These are phyloP conservation scores for Oncopeltus fasciatus DNA, from an alignment of 1,140 invertebrate species.

Conservation along the genomic window DNA sequence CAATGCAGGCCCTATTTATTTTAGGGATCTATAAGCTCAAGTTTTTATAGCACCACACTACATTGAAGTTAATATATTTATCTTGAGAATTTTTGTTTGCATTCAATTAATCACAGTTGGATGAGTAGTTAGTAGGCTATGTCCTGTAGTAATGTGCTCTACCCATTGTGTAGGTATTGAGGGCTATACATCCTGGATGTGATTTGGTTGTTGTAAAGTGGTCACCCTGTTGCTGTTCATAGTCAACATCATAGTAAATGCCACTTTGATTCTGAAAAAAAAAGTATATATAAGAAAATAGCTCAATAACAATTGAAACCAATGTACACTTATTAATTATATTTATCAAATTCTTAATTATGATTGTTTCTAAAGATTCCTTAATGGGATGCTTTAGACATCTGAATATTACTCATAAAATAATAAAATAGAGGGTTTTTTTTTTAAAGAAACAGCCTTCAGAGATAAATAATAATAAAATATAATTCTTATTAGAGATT, in stretches of 20 bases:
- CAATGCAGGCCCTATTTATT: background rate
- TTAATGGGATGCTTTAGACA: too few relatives aligned
- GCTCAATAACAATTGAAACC: too few relatives aligned
- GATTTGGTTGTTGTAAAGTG: constrained; percentile 32
- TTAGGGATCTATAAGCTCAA: background rate
- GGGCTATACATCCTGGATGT: constrained; percentile 41
- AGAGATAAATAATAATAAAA: too few relatives aligned
- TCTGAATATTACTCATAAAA: too few relatives aligned
- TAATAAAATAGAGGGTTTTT: too few relatives aligned
- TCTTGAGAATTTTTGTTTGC: background rate
- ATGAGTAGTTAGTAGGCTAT: background rate
- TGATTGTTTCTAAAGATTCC: background rate
- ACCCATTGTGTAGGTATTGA: constrained; percentile 45
- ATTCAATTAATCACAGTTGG: background rate
- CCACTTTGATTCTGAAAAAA: constrained; percentile 58
- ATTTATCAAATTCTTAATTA: background rate
- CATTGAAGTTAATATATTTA: background rate
- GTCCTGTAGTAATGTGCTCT: constrained; percentile 25
- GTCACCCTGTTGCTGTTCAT: constrained; percentile 50
- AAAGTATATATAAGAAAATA: too few relatives aligned
- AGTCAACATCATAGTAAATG: constrained; percentile 77
- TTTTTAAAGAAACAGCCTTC: too few relatives aligned
- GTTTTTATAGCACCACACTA: background rate
- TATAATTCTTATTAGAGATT: too few relatives aligned
- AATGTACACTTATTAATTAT: too few relatives aligned